Conservation (phyloP, 2,888 invertebrate genomes). For the Halocaridina rubra region DNA sequence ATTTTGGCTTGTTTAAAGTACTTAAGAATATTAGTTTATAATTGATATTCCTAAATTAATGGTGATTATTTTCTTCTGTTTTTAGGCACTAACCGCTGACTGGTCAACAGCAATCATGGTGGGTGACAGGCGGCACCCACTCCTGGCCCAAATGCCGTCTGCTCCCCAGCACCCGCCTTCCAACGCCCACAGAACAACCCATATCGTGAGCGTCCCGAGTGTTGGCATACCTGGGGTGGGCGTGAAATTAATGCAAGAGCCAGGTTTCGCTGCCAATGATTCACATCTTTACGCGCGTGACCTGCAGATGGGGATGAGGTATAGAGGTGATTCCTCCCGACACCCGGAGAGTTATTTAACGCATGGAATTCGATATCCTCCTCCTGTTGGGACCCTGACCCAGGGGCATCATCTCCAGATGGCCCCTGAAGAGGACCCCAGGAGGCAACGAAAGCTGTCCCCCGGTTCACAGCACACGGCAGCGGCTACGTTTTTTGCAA, state of each 20-base stretch:
- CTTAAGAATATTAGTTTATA: too few relatives aligned
- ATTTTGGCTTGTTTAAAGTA: too few relatives aligned
- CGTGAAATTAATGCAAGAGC: constrained; percentile 58
- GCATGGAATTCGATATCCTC: background rate
- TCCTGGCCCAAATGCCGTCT: constrained; percentile 33
- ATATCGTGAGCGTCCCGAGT: constrained; percentile 41
- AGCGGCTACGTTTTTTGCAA: constrained; percentile 49
- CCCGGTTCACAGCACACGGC: constrained; percentile 40
- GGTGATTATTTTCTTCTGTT: background rate
- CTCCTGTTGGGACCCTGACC: background rate
- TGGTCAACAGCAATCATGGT: constrained; percentile 38
- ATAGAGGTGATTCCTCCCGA: background rate
- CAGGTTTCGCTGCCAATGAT: constrained; percentile 56
- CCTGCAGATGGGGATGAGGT: background rate
- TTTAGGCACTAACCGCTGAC: constrained; percentile 45
- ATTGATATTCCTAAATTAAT: too few relatives aligned
- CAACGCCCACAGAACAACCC: constrained; percentile 21
- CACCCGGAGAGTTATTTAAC: background rate
- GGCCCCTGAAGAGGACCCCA: constrained; percentile 2
- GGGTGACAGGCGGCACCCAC: constrained; percentile 47
- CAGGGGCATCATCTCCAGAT: background rate
- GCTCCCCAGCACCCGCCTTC: constrained; percentile 30
- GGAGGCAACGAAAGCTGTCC: constrained; percentile 41
- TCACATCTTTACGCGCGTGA: constrained; percentile 47
- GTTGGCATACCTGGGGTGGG: constrained; percentile 46